phyloP scores from a whole-genome alignment of 1,140 invertebrate species.

The Leptopilina boulardi region DNA sequence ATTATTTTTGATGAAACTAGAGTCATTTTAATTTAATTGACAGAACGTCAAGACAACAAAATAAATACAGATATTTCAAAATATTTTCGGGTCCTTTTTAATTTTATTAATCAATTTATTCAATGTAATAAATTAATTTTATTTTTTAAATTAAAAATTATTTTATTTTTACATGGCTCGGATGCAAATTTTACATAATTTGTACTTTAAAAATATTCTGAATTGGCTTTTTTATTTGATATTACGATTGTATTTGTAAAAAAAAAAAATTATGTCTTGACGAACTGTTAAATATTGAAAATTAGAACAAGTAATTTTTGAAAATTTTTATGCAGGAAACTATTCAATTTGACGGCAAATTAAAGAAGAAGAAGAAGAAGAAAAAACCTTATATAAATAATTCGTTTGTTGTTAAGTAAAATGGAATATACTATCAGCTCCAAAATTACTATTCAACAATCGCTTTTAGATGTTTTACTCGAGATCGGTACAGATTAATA shows the following conservation, averaged over 20 bases:
- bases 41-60: not conserved
- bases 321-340: not conserved
- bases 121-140: no score
- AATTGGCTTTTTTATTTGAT: no score
- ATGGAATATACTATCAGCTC: not conserved
- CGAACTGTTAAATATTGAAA: not conserved
- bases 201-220: no score
- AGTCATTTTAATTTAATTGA: not conserved
- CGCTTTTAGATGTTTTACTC: constrained; percentile 3
- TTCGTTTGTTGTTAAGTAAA: constrained; percentile 4
- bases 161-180: no score
- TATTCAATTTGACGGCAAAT: not conserved
- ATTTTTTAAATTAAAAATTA: no score
- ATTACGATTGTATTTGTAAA: not conserved
- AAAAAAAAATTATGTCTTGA: not conserved
- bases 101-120: not conserved
- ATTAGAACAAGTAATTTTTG: not conserved
- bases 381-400: not conserved
- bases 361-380: not conserved
- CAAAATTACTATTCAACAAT: not conserved
- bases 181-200: no score
- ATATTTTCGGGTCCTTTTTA: not conserved
- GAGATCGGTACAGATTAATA: not conserved
- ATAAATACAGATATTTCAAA: no score
- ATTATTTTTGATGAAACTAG: constrained; percentile 1